Evolutionary conservation across 2,888 invertebrate genomes (phyloP).

Genomic region (Acanthosepion pharaonis): DNA sequence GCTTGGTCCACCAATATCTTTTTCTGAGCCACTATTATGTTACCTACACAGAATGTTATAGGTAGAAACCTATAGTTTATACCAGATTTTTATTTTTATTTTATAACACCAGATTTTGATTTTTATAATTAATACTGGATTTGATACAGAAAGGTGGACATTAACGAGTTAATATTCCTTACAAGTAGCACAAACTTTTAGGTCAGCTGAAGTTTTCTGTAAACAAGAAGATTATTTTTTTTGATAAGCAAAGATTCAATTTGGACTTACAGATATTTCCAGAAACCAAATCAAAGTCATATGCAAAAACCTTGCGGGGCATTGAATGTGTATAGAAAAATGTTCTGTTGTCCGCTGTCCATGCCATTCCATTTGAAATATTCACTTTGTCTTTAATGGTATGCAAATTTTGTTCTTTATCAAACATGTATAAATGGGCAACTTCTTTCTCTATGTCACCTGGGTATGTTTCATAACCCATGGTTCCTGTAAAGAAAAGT

Average conservation of each 20-base stretch:
- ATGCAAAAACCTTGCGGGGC: conserved; percentile 81
- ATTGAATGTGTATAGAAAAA: conserved; percentile 87
- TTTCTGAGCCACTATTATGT: too few species aligned
- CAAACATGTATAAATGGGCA: conserved; percentile 66
- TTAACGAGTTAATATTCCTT: too few species aligned
- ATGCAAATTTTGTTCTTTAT: conserved; percentile 58
- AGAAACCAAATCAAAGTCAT: conserved; percentile 80
- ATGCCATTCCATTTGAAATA: conserved; percentile 86
- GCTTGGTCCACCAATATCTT: too few species aligned
- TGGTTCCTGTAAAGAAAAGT: conserved; percentile 64
- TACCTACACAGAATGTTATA: too few species aligned
- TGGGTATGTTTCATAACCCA: conserved; percentile 65
- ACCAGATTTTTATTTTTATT: too few species aligned
- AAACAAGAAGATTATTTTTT: too few species aligned
- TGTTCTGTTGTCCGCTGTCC: conserved; percentile 82
- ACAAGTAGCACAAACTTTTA: too few species aligned
- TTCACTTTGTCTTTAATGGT: conserved; percentile 59
- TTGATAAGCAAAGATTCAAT: not conserved
- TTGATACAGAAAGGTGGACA: too few species aligned
- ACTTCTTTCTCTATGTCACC: conserved; percentile 56
- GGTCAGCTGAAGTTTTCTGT: too few species aligned
- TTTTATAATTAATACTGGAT: too few species aligned
- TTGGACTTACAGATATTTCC: conserved; percentile 80
- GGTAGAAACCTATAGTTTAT: too few species aligned
- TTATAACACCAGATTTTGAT: too few species aligned